Conservation (phyloP, 2,888 invertebrate species). For the Amblyjoppa fuscipennis region DNA sequence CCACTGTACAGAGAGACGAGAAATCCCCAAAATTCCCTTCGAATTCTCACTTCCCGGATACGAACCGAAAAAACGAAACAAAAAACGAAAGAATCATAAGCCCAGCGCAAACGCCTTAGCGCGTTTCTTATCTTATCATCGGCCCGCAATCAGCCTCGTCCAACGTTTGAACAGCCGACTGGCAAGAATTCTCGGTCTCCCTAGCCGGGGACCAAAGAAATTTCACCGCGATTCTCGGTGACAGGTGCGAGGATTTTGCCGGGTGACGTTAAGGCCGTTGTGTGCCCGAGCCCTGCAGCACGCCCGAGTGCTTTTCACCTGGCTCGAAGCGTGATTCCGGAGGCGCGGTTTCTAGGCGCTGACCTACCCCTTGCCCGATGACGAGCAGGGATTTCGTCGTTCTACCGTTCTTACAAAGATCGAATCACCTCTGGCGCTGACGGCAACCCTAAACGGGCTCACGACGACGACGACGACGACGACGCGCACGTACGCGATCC, state of each 20-base stretch:
- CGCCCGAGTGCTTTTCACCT: slow-evolving; percentile 52
- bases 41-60: too few species aligned
- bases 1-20: too few species aligned
- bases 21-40: too few species aligned
- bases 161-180: background rate
- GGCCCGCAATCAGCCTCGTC: background rate
- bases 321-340: slow-evolving; percentile 57
- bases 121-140: slow-evolving; percentile 2
- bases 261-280: slow-evolving; percentile 23
- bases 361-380: slow-evolving; percentile 63
- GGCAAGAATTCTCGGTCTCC: background rate
- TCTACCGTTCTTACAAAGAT: background rate
- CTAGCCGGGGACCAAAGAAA: background rate
- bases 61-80: too few species aligned
- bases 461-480: background rate
- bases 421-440: slow-evolving; percentile 30
- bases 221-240: background rate
- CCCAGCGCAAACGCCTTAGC: background rate
- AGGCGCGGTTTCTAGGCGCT: slow-evolving; percentile 57
- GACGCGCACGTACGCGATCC: too few species aligned
- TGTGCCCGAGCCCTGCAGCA: slow-evolving; percentile 1
- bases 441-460: background rate
- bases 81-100: background rate
- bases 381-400: slow-evolving; percentile 15
- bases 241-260: slow-evolving; percentile 38